A percentile compares a stretch with the other conserved stretches of the same genome.
phyloP scores from a whole-genome alignment of 1,140 invertebrate species.

The Drosophila rhopaloa region DNA sequence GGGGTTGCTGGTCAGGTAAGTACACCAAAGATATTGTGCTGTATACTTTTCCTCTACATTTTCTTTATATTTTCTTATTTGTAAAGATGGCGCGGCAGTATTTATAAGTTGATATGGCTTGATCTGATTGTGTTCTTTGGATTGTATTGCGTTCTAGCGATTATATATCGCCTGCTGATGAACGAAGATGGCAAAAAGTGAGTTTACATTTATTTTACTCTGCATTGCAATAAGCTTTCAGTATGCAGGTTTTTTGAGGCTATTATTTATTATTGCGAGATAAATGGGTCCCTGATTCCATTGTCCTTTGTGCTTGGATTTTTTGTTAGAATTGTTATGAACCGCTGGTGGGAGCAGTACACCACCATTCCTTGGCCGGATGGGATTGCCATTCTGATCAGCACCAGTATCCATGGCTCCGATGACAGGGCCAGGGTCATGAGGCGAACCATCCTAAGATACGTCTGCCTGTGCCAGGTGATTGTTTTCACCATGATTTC shows the following conservation, averaged over 20 bases:
- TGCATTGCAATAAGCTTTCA: not conserved
- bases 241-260: slow-evolving; percentile 88
- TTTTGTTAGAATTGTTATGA: slow-evolving; percentile 96
- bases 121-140: slow-evolving; percentile 93
- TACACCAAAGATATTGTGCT: not conserved
- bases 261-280: slow-evolving; percentile 90
- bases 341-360: slow-evolving; percentile 97
- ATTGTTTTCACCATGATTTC: slow-evolving; percentile 94
- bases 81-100: slow-evolving; percentile 96
- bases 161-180: slow-evolving; percentile 92
- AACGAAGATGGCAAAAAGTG: slow-evolving; percentile 90
- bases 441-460: slow-evolving; percentile 93
- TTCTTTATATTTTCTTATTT: slow-evolving; percentile 85
- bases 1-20: slow-evolving; percentile 52
- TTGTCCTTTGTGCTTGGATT: slow-evolving; percentile 95
- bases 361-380: slow-evolving; percentile 91
- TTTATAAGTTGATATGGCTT: slow-evolving; percentile 97
- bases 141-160: slow-evolving; percentile 92
- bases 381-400: slow-evolving; percentile 92
- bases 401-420: slow-evolving; percentile 85
- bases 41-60: not conserved
- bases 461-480: slow-evolving; percentile 92
- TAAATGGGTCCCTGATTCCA: slow-evolving; percentile 92
- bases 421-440: slow-evolving; percentile 95
- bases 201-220: not conserved